Percentiles rank a stretch among this genome's conserved stretches.
phyloP scores from a whole-genome alignment of 2,113 vertebrate species.

The Toxotes chatareus region DNA sequence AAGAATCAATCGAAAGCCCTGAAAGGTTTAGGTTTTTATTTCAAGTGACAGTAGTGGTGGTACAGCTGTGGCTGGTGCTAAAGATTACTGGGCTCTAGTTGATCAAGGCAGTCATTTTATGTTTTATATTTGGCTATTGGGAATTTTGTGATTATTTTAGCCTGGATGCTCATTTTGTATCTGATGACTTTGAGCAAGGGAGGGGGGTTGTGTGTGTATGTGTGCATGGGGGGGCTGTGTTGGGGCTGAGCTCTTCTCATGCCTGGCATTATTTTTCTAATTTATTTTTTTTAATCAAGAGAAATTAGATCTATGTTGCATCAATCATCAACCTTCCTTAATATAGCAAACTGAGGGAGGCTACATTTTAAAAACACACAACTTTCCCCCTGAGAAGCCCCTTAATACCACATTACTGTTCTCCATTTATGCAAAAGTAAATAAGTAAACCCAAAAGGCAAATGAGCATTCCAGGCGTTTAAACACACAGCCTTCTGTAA shows the following conservation, averaged over 20 bases:
- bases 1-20: constrained; percentile 77
- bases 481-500: constrained; percentile 84
- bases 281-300: constrained; percentile 77
- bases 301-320: constrained; percentile 77
- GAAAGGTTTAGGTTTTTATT: constrained; percentile 77
- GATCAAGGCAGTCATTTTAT: constrained; percentile 67
- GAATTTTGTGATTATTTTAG: constrained; percentile 75
- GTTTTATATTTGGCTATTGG: constrained; percentile 73
- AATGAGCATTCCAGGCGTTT: constrained; percentile 82
- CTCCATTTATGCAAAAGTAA: constrained; percentile 84
- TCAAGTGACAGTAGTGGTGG: constrained; percentile 68
- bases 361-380: constrained; percentile 74
- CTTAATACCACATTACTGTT: constrained; percentile 83
- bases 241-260: constrained; percentile 45
- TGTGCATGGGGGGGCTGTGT: neutral
- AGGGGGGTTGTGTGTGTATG: neutral
- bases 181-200: constrained; percentile 74
- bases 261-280: constrained; percentile 67
- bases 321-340: constrained; percentile 74
- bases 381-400: constrained; percentile 72
- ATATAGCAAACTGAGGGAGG: constrained; percentile 73
- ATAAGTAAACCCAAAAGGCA: constrained; percentile 83
- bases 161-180: constrained; percentile 72
- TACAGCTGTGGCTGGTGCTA: constrained; percentile 56
- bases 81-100: constrained; percentile 67